Conservation (phyloP, 2,888 invertebrate genomes). For the Synergus laeviventris region DNA sequence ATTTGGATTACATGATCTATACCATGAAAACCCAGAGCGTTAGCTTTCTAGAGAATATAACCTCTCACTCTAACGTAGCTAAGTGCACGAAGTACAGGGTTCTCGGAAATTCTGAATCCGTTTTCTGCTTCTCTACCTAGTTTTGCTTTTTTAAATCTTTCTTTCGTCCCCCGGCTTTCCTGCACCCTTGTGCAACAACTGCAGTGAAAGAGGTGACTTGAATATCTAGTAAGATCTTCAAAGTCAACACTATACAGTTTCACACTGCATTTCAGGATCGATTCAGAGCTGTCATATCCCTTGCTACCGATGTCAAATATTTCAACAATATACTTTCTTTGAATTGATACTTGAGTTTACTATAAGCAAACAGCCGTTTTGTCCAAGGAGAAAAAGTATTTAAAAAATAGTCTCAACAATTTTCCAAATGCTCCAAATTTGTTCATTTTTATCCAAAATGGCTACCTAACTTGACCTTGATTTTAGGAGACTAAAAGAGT, state of each 20-base stretch:
- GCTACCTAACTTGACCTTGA: too few species aligned
- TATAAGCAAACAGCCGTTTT: too few species aligned
- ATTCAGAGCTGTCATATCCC: not conserved
- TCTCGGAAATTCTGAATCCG: not conserved
- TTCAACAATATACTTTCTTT: not conserved
- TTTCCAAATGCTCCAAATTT: too few species aligned
- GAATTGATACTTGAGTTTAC: not conserved
- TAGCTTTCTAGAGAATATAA: slow-evolving; percentile 31
- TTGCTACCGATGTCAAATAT: not conserved
- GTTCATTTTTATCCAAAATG: too few species aligned
- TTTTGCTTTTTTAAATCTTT: not conserved
- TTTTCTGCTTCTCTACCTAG: not conserved
- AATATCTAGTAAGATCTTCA: not conserved
- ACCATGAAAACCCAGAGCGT: slow-evolving; percentile 24
- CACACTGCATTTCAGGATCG: not conserved
- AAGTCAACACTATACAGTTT: not conserved
- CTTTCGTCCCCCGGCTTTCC: not conserved
- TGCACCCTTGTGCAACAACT: not conserved
- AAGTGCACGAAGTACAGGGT: not conserved
- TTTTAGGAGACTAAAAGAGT: too few species aligned
- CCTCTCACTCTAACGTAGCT: not conserved
- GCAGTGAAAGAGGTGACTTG: not conserved
- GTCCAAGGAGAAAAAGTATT: too few species aligned
- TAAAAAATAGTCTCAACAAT: too few species aligned
- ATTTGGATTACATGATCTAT: slow-evolving; percentile 21